These are phyloP conservation scores for Nansenia antarctica DNA, from an alignment of 2,113 vertebrate species.

Conservation along the genomic window DNA sequence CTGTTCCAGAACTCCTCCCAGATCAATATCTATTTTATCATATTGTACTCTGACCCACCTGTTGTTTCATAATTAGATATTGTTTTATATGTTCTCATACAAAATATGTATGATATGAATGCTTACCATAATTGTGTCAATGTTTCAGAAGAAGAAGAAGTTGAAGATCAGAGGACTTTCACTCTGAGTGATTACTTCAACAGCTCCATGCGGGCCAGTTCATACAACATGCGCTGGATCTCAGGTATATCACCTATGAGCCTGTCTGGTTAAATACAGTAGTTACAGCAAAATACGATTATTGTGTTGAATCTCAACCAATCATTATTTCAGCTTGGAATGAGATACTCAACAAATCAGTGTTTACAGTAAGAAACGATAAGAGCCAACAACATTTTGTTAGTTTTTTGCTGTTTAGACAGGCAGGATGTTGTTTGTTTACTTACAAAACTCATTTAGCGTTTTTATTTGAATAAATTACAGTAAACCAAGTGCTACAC, in stretches of 20 bases:
- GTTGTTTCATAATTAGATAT: background rate
- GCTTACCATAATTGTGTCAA: background rate
- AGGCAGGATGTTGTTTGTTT: too few species aligned
- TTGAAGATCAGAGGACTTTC: constrained; percentile 56
- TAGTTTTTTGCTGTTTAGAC: too few species aligned
- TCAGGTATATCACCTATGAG: constrained; percentile 77
- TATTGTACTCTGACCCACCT: background rate
- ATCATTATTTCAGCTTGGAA: background rate
- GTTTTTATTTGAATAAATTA: too few species aligned
- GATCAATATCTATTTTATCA: constrained; percentile 5
- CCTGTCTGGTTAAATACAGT: background rate
- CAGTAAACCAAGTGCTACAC: too few species aligned
- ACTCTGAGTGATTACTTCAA: constrained; percentile 87
- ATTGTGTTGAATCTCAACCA: background rate
- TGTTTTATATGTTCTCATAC: too few species aligned
- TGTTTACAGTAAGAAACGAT: background rate
- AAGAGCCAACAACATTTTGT: background rate
- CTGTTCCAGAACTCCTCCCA: background rate
- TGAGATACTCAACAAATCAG: background rate
- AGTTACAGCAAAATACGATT: background rate
- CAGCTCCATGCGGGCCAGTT: constrained; percentile 80
- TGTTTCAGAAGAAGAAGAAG: constrained; percentile 40
- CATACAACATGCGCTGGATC: constrained; percentile 87
- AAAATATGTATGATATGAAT: too few species aligned
- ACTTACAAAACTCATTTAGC: too few species aligned